phyloP scores from a whole-genome alignment of 2,797 vertebrate species.

The Alauda arvensis region DNA sequence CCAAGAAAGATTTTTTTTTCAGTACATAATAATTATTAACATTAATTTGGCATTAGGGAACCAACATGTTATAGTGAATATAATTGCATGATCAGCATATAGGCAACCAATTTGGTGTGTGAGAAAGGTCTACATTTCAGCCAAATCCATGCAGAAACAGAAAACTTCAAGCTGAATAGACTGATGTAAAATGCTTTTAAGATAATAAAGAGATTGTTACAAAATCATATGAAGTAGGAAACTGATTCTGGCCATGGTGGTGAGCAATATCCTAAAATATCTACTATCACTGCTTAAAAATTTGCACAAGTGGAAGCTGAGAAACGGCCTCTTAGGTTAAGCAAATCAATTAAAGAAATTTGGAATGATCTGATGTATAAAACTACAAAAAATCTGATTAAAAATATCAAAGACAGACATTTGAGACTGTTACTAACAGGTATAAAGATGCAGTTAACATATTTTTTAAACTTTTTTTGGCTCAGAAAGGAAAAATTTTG shows the following conservation, averaged over 20 bases:
- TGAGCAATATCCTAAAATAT: not conserved
- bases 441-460: not conserved
- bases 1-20: not conserved
- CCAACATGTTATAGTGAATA: not conserved
- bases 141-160: not conserved
- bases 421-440: not conserved
- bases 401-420: not conserved
- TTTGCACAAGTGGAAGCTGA: not conserved
- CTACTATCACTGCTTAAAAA: not conserved
- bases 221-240: not conserved
- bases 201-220: not conserved
- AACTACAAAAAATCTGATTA: not conserved
- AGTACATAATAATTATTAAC: not conserved
- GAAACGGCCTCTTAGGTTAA: not conserved
- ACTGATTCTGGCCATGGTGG: not conserved
- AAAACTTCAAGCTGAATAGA: not conserved
- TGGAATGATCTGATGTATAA: not conserved
- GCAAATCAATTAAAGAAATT: not conserved
- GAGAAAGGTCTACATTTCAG: not conserved
- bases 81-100: not conserved
- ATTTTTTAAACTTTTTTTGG: rapidly evolving
- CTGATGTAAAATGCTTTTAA: not conserved
- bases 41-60: not conserved
- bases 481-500: not conserved
- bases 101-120: not conserved